Base-by-base conservation (phyloP, 2,113 vertebrate genomes). In the Cryptotis parvus region DNA sequence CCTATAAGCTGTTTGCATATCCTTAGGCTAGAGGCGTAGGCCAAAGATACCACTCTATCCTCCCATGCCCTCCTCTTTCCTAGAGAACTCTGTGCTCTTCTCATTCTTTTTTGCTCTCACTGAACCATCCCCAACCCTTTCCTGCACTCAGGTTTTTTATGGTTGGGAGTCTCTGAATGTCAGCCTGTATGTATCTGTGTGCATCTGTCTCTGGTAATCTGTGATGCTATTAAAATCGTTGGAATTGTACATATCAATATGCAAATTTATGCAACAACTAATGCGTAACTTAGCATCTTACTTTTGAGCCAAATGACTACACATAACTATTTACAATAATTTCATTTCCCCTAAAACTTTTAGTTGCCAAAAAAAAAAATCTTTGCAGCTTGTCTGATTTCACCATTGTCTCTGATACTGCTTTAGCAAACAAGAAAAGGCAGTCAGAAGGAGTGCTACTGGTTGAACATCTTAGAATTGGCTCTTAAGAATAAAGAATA, bases 201-300 rank as follows among this genome's bases (percentile, higher is more conserved):
- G 58, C 94, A 90, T 96, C 91, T 94, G 88, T 82, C 82, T 94
- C 90, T 80, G 74, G 66, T 94, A 88, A 93, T 74, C 95, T 91
- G 88, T 9, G 52, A 91, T 88, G 92, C 85, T 94, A 85, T 95
- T 95, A 92, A 91, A 96, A 88, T 95, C 20, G 6, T 65, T 65
- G 84, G 41, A 61, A 94, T 75, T 93, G 84, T 87, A 70, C 63
- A 72, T 65, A 94, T 95, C 92, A 95, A 83, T 85, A 96, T 96
- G 95, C 90, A 96, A 95, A 96, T 96, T 39, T 94, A 96, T 94
- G 92, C 93, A 81, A 74, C 77, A 90, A 91, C 90, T 95, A 94
- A 95, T 93, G 88, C 6, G 35, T 93, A 94, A 96, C 45, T 96
- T 94, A 95, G 88, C 90, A 92, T 94, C 94, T 93, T 87, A 90